Evolutionary conservation across 2,113 vertebrate species (phyloP).

Genomic region (Leiothrix lutea): DNA sequence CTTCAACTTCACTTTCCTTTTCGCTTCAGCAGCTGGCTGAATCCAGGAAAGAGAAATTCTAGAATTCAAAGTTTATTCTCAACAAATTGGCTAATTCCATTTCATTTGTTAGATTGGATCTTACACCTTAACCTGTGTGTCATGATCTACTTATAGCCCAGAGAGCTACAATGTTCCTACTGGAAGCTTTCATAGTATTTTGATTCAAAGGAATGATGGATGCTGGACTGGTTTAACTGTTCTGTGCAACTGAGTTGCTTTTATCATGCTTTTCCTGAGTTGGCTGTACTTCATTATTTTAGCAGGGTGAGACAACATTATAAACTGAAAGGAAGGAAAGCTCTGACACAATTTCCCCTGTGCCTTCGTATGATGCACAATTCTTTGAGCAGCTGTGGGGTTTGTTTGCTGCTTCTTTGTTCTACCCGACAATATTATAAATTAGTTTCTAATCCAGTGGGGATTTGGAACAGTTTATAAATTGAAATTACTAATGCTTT

Average conservation of each 20-base stretch:
- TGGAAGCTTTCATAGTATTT: not conserved
- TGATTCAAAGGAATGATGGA: not conserved
- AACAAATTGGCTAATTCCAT: not conserved
- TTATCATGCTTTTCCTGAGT: not conserved
- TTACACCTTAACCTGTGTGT: not conserved
- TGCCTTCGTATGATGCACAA: not conserved
- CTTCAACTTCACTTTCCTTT: not conserved
- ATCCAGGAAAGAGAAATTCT: not conserved
- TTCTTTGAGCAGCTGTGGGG: not conserved
- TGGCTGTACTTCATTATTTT: not conserved
- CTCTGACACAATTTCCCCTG: not conserved
- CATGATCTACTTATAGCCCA: not conserved
- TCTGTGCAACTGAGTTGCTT: not conserved
- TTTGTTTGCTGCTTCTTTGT: not conserved
- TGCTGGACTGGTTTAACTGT: not conserved
- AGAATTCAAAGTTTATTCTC: not conserved
- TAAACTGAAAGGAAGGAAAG: not conserved
- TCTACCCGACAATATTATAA: not conserved
- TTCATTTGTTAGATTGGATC: not conserved
- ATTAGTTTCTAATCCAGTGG: slow-evolving; percentile 12
- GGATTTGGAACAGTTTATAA: not conserved
- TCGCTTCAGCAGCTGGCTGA: not conserved
- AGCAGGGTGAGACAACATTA: not conserved
- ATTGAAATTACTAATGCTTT: not conserved
- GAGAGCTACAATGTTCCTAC: not conserved